These are phyloP conservation scores for Epizoanthus fatuus DNA, from an alignment of 92 coral and sea anemone species.

Conservation along the genomic window DNA sequence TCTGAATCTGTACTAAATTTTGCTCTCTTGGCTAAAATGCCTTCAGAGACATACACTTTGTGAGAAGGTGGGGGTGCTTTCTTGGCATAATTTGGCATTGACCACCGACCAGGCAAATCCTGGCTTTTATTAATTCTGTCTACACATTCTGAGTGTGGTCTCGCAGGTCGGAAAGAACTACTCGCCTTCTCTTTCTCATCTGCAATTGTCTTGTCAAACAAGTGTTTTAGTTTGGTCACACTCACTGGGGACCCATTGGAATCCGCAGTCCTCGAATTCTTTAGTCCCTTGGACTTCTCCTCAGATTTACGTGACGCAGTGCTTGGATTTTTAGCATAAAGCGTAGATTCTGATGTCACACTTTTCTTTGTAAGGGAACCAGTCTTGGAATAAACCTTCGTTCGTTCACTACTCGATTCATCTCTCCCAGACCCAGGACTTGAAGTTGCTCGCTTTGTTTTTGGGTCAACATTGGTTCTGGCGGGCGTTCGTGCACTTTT, in stretches of 20 bases:
- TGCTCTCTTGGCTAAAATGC: conserved; percentile 90
- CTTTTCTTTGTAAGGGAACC: conserved; percentile 75
- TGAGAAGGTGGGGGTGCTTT: conserved; percentile 67
- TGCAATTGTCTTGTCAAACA: conserved; percentile 86
- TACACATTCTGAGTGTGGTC: conserved; percentile 82
- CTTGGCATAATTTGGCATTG: conserved; percentile 87
- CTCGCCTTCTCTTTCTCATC: conserved; percentile 70
- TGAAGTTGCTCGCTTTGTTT: conserved; percentile 58
- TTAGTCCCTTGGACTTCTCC: conserved; percentile 31
- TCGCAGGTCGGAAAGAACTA: conserved; percentile 42
- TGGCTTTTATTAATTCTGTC: conserved; percentile 45
- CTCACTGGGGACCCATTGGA: conserved; percentile 62
- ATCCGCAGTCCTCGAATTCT: conserved; percentile 28
- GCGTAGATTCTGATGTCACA: conserved; percentile 39
- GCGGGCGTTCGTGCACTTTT: conserved; percentile 55
- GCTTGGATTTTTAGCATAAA: conserved; percentile 29
- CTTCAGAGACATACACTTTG: conserved; percentile 84
- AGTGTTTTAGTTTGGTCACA: conserved; percentile 86
- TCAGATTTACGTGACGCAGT: conserved; percentile 46
- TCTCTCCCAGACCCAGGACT: conserved; percentile 59
- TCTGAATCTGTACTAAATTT: conserved; percentile 75
- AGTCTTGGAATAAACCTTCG: conserved; percentile 59
- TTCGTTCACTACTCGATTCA: conserved; percentile 41
- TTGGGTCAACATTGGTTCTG: conserved; percentile 66
- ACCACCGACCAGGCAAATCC: conserved; percentile 72